Evolutionary conservation across 1,140 invertebrate species (phyloP), one percentile per base, ranked within the genome.

Genomic region (Sarcophaga bullata): DNA sequence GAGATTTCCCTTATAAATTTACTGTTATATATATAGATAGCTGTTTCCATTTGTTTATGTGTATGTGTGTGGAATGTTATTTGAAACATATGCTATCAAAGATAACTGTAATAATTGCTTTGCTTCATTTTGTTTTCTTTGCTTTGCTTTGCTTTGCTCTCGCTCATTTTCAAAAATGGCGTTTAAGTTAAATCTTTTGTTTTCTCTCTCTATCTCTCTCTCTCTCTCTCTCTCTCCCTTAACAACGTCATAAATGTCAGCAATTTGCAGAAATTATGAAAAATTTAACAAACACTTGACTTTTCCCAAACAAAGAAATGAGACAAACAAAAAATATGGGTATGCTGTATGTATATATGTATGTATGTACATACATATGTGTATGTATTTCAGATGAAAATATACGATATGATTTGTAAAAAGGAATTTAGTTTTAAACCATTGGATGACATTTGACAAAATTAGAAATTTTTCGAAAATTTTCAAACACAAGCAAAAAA

Each of bases 101-200:
- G 62, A 68, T 68, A 78, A 78, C 75, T 50, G 49, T 78, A 78
- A 52, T 78, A 50, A 78, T 78, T 78, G 75, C 49, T 76, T 13
- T 62, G 0, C 7, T 62, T 58, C n/a, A n/a, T 13, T n/a, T 58
- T 68, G 10, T 68, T 68, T 6, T 68, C 8, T 68, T 17, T 68
- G n/a, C n/a, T n/a, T n/a, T n/a, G n/a, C n/a, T n/a, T 37, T 37
- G 25, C 25, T 37, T 37, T 37, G 25, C 25, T 37, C 4, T 37
- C 25, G 25, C 25, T 37, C 25, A 37, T 78, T 25, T 78, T 52
- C 13, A 78, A 75, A 78, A 78, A 78, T 78, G 75, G 75, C 75
- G 75, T 78, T 78, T 78, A 78, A 78, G 48, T 50, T 25, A 78
- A 78, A 78, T 78, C 75, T 68, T 68, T 68, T 68, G 62, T 68